Evolutionary conservation across 2,113 vertebrate species (phyloP), one percentile per base, ranked within the genome.

Genomic region (Tragulus kanchil): DNA sequence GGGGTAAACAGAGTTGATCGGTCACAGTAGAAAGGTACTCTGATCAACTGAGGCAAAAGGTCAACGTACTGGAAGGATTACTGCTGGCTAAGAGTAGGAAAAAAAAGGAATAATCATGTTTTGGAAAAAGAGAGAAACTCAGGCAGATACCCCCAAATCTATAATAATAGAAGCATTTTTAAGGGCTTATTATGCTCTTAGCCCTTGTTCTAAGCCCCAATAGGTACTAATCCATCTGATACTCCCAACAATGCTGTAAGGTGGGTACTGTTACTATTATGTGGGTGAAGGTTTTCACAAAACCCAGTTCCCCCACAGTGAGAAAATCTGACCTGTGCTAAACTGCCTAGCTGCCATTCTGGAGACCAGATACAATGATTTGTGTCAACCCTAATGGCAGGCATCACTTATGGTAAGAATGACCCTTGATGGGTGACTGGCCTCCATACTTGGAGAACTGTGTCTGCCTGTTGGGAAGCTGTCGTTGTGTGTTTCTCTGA

Each of bases 21-120:
- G n/a, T n/a, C 14, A n/a, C 52, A 54, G 10, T 17, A 31, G 61
- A 89, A 88, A 86, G n/a, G 42, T 42, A 31, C 0, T 85, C 54
- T 87, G 75, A 13, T 36, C 31, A 85, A 13, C 45, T 26, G 67
- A 79, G 73, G 50, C 50, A n/a, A 45, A 90, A 62, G 17, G 65
- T 86, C 16, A 65, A 9, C 67, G 85, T 93, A 85, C 9, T 92
- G 50, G 42, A 85, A 89, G 85, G 31, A 93, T 90, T 89, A 90
- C 3, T 88, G 79, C 61, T 61, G 50, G 36, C 23, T 67, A 62
- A 91, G 56, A 89, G 59, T 94, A 86, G 4, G 62, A 95, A 95
- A 85, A 95, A 82, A 79, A 56, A 16, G 2, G 45, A 78, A 73
- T 85, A 61, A 88, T 85, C 31, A 21, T 31, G 48, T 79, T 45